Conservation (phyloP, 2,888 invertebrate species). For the Leucophenga montana region DNA sequence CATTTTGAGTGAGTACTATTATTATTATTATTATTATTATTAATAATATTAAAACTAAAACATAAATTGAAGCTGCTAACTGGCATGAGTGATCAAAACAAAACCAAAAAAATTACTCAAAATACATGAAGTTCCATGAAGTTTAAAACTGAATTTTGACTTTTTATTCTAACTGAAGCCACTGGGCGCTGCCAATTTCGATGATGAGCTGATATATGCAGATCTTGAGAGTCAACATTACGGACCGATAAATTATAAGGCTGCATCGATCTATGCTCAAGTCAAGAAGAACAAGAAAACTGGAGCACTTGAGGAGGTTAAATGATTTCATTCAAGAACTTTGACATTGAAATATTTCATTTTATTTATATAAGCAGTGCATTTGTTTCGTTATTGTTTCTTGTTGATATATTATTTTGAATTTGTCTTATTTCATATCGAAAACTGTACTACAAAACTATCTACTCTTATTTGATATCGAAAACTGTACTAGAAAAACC, state of each 20-base stretch:
- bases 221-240: conserved; percentile 92
- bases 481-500: no score
- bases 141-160: conserved; percentile 29
- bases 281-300: no score
- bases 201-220: conserved; percentile 87
- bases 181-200: conserved; percentile 79
- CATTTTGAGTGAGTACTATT: no score
- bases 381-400: conserved; percentile 42
- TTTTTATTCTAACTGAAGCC: conserved; percentile 76
- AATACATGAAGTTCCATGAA: background rate
- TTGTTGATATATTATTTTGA: conserved; percentile 8
- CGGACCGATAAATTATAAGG: conserved; percentile 93
- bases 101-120: background rate
- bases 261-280: conserved; percentile 87
- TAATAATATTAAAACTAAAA: background rate
- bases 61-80: background rate
- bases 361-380: conserved; percentile 39
- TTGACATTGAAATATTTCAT: conserved; percentile 4
- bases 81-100: no score
- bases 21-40: no score
- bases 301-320: conserved; percentile 69
- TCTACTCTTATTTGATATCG: no score
- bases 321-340: conserved; percentile 37
- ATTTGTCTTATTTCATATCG: conserved; percentile 16
- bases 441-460: conserved; percentile 18